Evolutionary conservation across 2,113 vertebrate species (phyloP).

Genomic region (Dipodomys stephensi): DNA sequence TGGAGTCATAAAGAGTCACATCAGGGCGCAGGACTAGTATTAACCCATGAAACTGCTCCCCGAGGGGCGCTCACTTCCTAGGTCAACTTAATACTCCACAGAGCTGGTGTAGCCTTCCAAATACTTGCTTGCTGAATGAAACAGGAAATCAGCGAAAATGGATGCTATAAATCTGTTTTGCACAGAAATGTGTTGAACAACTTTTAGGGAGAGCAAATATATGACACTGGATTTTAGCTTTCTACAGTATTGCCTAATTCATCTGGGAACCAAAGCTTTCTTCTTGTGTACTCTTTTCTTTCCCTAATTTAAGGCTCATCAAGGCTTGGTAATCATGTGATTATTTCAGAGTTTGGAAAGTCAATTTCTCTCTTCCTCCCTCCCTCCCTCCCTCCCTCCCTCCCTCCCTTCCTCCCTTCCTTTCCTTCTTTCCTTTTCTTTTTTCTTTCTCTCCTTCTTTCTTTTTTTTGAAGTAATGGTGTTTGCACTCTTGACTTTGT

Average conservation of each 20-base stretch:
- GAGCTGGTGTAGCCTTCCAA: slow-evolving; percentile 60
- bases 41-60: slow-evolving; percentile 73
- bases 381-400: too few relatives aligned
- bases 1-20: slow-evolving; percentile 70
- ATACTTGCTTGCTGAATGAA: slow-evolving; percentile 56
- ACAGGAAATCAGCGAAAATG: slow-evolving; percentile 79
- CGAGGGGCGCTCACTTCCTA: slow-evolving; percentile 65
- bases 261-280: slow-evolving; percentile 38
- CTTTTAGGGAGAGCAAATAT: slow-evolving; percentile 44
- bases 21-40: slow-evolving; percentile 56
- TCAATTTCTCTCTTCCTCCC: not conserved
- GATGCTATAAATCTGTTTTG: slow-evolving; percentile 73
- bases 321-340: not conserved
- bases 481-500: too few relatives aligned
- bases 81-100: slow-evolving; percentile 60
- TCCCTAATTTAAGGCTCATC: not conserved
- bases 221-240: slow-evolving; percentile 49
- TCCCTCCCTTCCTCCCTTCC: too few relatives aligned
- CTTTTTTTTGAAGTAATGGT: too few relatives aligned
- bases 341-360: slow-evolving; percentile 50
- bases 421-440: too few relatives aligned
- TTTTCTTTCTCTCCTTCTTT: too few relatives aligned
- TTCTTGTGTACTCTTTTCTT: not conserved
- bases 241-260: slow-evolving; percentile 2
- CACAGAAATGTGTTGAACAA: slow-evolving; percentile 71